Percentiles rank a stretch among this genome's conserved stretches.
Evolutionary conservation across 2,113 vertebrate genomes (phyloP).

Genomic region (Platichthys stellatus): DNA sequence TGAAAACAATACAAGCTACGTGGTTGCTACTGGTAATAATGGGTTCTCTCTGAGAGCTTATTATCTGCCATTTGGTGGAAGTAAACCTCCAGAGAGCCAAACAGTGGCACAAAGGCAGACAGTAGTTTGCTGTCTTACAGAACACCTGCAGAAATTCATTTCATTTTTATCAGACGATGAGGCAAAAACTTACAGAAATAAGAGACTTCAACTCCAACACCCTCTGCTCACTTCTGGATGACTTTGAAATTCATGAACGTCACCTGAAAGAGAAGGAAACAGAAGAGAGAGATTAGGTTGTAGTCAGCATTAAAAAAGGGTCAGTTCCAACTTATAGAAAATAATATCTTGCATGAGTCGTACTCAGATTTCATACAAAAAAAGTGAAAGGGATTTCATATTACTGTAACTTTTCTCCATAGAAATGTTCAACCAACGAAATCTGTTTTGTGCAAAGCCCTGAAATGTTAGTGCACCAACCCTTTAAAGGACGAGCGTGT

Average conservation of each 20-base stretch:
- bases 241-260: conserved; percentile 71
- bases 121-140: neutral
- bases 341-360: neutral
- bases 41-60: neutral
- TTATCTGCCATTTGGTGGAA: conserved; percentile 20
- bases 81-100: conserved; percentile 14
- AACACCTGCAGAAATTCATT: neutral
- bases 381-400: too few relatives aligned
- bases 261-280: conserved; percentile 50
- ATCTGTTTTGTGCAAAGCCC: neutral
- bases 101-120: conserved; percentile 2
- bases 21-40: too few relatives aligned
- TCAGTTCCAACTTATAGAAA: neutral
- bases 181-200: conserved; percentile 60
- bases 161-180: neutral
- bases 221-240: conserved; percentile 68
- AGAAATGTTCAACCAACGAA: too few relatives aligned
- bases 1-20: neutral
- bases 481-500: neutral
- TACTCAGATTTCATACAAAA: too few relatives aligned
- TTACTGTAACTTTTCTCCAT: too few relatives aligned
- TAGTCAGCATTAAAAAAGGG: neutral
- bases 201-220: conserved; percentile 68
- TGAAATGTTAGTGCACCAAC: neutral
- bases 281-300: neutral